Evolutionary conservation across 2,113 vertebrate species (phyloP), one percentile per base, ranked within the genome.

Genomic region (Ascaphus truei): DNA sequence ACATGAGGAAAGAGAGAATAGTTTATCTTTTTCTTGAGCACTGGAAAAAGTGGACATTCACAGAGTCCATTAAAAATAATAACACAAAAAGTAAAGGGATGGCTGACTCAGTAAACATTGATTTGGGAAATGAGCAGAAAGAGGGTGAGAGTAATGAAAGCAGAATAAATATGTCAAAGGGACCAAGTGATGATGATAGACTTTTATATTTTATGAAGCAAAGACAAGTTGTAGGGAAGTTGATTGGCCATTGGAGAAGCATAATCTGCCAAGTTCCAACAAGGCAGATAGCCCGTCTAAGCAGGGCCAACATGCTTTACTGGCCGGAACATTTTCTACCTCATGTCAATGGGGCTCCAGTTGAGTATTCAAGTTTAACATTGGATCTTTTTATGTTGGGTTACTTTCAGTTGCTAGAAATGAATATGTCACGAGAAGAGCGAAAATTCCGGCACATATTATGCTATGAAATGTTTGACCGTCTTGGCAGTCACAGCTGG

Each of bases 361-460:
- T 92, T 59, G 73, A 77, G 29, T 95, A 99, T 0, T 89, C 96
- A 76, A 94, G 87, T 78, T 89, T 99, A 66, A 93, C 92, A 0
- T 90, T 99, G 0, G 96, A 98, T 80, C 96, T 98, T 33, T 99
- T 99, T 83, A 98, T 99, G 96, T 91, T 98, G 4, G 97, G 97
- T 62, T 99, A 99, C 79, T 99, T 98, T 77, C 97, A 98, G 82
- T 83, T 99, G 43, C 84, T 99, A n/a, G 97, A 98, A 83, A 98
- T 98, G 97, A 88, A 83, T 60, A 93, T 99, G 83, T 92, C 92
- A 65, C 91, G 92, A 0, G 85, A 83, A 8, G 96, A 99, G 73
- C 89, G 97, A 68, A 95, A 93, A 73, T 98, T 96, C 73, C 92
- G 97, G 13, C 97, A 99, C 84, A 86, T 98, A 31, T 86, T 99